These are phyloP conservation scores for Heliconius aoede DNA, from an alignment of 2,888 invertebrate species.

Conservation along the genomic window DNA sequence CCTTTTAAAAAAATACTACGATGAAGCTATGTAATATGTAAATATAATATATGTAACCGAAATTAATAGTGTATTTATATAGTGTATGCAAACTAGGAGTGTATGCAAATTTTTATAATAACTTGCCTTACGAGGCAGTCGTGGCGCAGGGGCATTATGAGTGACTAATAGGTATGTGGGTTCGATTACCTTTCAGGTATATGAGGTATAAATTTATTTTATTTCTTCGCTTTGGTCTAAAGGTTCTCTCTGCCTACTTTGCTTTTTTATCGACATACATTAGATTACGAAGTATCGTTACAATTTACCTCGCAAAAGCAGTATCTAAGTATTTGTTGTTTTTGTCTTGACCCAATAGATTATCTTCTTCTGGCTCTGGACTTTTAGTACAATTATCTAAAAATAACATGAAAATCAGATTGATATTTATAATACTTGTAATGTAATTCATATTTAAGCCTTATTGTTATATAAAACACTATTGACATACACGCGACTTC, in stretches of 20 bases:
- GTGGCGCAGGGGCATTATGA: too few species aligned
- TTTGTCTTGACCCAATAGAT: constrained; percentile 52
- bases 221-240: neutral
- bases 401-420: constrained; percentile 4
- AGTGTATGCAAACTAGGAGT: too few species aligned
- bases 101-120: too few species aligned
- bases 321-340: constrained; percentile 60
- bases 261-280: too few species aligned
- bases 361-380: constrained; percentile 26
- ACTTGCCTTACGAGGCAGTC: too few species aligned
- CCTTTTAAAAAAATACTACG: constrained; percentile 47
- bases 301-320: constrained; percentile 60
- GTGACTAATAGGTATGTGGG: neutral
- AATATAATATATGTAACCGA: neutral
- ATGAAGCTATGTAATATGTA: neutral
- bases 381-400: constrained; percentile 43
- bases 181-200: neutral
- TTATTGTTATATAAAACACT: neutral
- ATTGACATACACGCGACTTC: too few species aligned
- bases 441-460: neutral
- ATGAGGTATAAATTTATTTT: neutral
- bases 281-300: too few species aligned
- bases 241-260: neutral
- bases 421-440: neutral
- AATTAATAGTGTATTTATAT: neutral